Base-by-base conservation (phyloP, 2,797 vertebrate species). In the Cryptoblepharus egeriae region DNA sequence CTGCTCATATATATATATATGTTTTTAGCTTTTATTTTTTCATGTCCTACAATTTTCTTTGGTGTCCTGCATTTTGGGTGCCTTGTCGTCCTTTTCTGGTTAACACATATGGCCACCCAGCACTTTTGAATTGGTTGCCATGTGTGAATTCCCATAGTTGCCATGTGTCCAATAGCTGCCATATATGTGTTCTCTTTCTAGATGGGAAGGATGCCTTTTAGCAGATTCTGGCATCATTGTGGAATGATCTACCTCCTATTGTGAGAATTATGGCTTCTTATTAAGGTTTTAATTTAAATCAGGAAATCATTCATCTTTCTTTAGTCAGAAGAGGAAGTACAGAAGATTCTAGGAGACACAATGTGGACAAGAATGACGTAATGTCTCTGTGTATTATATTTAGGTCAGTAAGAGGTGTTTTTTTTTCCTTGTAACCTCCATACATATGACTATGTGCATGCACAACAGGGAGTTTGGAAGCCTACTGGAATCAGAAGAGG, bases 231-330 rank as follows among this genome's bases (percentile, higher is more conserved):
- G 64, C 22, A 4, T 37, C 63, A 20, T 45, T 30, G 8, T 45
- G 26, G 39, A 58, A 52, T 22, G 6, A 28, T 13, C n/a, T 30
- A 5, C 60, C 11, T 60, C 39, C 30, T 37, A 35, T 79, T 67
- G 18, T 18, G 24, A 74, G 63, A 84, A 60, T 30, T 30, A 35
- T 26, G n/a, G 12, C 55, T 45, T 83, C 24, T 74, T 79, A 73
- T 60, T 26, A 72, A 61, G 26, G 13, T 30, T 8, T 52, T 76
- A n/a, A 22, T 60, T 68, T 57, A 74, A 37, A 8, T 2, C 32
- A 60, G 70, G 22, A 84, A 76, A 72, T 67, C 20, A 67, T 30
- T 12, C 30, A 5, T 75, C 52, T 81, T 81, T n/a, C 63, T 75
- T 55, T 68, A 30, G 37, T 24, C 49, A 32, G 11, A 30, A 42